Conservation (phyloP, 2,113 vertebrate species). For the Stictonetta naevosa region DNA sequence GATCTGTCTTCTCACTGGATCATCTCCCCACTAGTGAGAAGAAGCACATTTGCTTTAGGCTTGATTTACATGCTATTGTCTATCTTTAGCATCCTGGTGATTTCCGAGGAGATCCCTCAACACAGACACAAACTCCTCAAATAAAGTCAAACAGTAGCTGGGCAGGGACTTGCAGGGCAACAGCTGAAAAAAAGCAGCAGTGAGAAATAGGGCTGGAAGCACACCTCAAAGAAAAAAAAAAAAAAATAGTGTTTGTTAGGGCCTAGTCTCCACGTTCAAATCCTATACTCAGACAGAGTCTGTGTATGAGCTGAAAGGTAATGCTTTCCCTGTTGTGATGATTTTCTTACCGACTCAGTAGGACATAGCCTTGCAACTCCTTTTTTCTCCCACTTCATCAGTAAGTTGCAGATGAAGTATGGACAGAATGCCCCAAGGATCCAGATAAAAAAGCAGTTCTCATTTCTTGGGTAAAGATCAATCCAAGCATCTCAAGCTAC, state of each 20-base stretch:
- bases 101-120: not conserved
- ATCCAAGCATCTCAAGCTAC: not conserved
- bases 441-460: not conserved
- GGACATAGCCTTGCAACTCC: not conserved
- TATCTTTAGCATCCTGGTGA: slow-evolving; percentile 5
- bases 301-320: not conserved
- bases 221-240: not conserved
- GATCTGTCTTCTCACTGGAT: slow-evolving; percentile 17
- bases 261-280: not conserved
- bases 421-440: not conserved
- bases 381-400: not conserved
- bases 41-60: not conserved
- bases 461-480: not conserved
- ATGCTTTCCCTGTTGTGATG: not conserved
- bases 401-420: not conserved
- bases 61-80: slow-evolving; percentile 24
- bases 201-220: not conserved
- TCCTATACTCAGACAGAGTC: not conserved
- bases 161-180: not conserved
- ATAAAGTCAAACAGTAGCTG: not conserved
- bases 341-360: not conserved
- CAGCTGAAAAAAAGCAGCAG: not conserved
- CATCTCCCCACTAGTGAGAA: not conserved
- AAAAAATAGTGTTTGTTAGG: not conserved
- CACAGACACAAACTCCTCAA: not conserved